These are phyloP conservation scores for Solenopsis fugax DNA, from an alignment of 1,140 invertebrate species.

Conservation along the genomic window DNA sequence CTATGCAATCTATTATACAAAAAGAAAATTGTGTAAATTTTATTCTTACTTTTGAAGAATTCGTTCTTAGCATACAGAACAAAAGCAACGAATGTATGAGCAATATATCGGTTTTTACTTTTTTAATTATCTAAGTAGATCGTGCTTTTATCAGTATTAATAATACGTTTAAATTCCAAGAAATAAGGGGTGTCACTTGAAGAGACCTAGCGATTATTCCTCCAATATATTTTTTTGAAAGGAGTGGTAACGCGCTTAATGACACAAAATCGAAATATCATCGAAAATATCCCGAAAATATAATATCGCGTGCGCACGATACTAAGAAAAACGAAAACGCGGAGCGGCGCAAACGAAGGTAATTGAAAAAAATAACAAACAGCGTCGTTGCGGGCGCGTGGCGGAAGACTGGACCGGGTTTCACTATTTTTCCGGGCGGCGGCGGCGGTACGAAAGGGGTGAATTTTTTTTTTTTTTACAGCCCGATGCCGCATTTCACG, in stretches of 20 bases:
- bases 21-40: too few species aligned
- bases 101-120: too few species aligned
- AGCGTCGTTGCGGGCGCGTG: conserved; percentile 4
- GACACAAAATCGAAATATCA: background rate
- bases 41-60: too few species aligned
- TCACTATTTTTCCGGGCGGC: conserved; percentile 28
- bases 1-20: too few species aligned
- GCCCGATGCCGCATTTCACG: background rate
- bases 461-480: conserved; percentile 40
- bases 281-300: background rate
- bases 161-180: too few species aligned
- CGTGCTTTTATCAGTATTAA: too few species aligned
- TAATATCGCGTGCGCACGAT: background rate
- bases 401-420: conserved; percentile 11
- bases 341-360: conserved; percentile 18
- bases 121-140: too few species aligned
- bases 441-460: background rate
- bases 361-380: conserved; percentile 60
- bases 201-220: too few species aligned
- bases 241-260: background rate
- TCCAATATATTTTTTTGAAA: background rate
- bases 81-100: too few species aligned
- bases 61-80: too few species aligned
- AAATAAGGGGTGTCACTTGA: too few species aligned
- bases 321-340: conserved; percentile 16